Evolutionary conservation across 2,888 invertebrate species (phyloP).

Genomic region (Anthophora plumipes): DNA sequence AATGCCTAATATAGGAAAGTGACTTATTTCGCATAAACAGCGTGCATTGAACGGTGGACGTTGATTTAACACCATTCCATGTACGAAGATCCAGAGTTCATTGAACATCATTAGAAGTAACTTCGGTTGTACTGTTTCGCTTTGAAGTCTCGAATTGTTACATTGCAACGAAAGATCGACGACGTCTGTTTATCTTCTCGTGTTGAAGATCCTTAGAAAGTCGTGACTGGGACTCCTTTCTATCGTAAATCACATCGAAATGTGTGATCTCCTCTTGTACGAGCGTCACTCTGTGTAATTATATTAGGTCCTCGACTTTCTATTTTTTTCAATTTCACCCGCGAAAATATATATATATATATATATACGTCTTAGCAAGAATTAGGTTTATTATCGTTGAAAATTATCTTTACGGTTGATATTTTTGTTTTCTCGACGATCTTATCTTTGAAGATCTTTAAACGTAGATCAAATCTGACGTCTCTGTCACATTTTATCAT

Average conservation of each 20-base stretch:
- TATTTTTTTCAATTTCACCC: background rate
- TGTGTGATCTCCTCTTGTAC: slow-evolving; percentile 3
- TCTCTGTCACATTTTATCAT: background rate
- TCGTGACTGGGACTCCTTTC: slow-evolving; percentile 30
- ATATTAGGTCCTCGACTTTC: background rate
- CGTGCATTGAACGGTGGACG: background rate
- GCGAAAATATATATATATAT: background rate
- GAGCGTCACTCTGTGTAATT: background rate
- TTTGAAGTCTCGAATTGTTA: background rate
- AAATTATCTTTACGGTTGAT: no score
- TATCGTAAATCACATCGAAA: slow-evolving; percentile 46
- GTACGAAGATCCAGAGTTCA: background rate
- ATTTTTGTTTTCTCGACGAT: no score
- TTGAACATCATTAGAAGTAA: background rate
- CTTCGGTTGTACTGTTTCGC: background rate
- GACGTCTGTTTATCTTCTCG: slow-evolving; percentile 8
- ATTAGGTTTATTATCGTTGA: background rate
- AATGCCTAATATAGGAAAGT: slow-evolving; percentile 1
- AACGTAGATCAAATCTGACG: background rate
- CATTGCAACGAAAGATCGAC: background rate
- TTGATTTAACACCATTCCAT: background rate
- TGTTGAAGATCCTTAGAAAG: slow-evolving; percentile 54
- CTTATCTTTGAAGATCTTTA: background rate
- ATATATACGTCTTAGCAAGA: background rate
- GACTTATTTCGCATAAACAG: background rate